Conservation (phyloP, 1,140 invertebrate genomes). For the Pseudomyrmex pallidus region DNA sequence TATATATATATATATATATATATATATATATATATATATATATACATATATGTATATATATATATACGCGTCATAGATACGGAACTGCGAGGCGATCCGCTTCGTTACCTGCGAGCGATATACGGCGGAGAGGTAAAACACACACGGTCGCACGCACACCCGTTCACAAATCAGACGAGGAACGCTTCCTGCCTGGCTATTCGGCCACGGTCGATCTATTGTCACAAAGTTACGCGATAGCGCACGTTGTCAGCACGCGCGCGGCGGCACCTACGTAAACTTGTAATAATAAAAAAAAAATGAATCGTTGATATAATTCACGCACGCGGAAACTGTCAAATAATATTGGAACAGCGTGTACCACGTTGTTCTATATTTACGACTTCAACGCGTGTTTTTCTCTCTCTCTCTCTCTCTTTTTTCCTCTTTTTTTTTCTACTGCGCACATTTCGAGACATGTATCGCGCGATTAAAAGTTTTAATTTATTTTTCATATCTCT, state of each 20-base stretch:
- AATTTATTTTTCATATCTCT: background rate
- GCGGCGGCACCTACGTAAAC: constrained; percentile 7
- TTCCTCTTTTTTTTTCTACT: background rate
- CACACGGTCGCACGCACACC: constrained; percentile 58
- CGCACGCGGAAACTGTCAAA: constrained; percentile 29
- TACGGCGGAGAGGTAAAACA: constrained; percentile 54
- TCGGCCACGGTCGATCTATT: constrained; percentile 76
- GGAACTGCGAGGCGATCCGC: constrained; percentile 73
- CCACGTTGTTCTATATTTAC: background rate
- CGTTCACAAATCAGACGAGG: constrained; percentile 78
- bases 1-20: no score
- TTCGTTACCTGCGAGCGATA: constrained; percentile 73
- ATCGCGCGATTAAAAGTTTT: constrained; percentile 16
- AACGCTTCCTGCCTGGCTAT: constrained; percentile 74
- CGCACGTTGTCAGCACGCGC: constrained; percentile 23
- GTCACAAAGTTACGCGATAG: constrained; percentile 69
- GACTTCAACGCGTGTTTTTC: background rate
- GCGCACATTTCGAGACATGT: no score
- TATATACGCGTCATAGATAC: constrained; percentile 27
- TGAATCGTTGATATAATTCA: no score
- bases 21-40: background rate
- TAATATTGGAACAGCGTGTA: constrained; percentile 10
- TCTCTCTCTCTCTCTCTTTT: background rate
- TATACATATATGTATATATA: no score
- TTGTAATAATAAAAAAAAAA: constrained; percentile 9